A percentile compares a stretch with the other conserved stretches of the same genome.
Conservation (phyloP, 1,140 invertebrate genomes). For the Anadara kagoshimensis region DNA sequence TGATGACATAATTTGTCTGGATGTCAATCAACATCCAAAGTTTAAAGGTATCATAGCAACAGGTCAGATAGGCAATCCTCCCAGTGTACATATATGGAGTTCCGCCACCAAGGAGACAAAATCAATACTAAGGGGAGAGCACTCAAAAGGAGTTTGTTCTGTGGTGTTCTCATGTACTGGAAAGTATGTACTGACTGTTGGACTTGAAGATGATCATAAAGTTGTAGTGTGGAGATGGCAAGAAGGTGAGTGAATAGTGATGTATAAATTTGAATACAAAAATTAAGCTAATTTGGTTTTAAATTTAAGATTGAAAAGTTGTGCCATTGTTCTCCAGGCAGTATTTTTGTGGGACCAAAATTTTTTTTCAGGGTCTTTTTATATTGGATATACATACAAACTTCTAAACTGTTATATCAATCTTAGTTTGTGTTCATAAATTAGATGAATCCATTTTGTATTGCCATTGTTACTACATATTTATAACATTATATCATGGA, state of each 20-base stretch:
- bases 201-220: slow-evolving; percentile 69
- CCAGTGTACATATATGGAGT: slow-evolving; percentile 73
- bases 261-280: not conserved
- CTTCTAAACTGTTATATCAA: no score
- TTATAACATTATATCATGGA: no score
- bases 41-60: slow-evolving; percentile 71
- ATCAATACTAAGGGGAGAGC: slow-evolving; percentile 68
- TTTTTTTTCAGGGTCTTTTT: no score
- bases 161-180: slow-evolving; percentile 74
- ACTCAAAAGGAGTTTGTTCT: slow-evolving; percentile 68
- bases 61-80: slow-evolving; percentile 71
- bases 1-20: slow-evolving; percentile 74
- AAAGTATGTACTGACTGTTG: slow-evolving; percentile 71
- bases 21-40: slow-evolving; percentile 72
- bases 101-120: slow-evolving; percentile 67
- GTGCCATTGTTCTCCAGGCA: not conserved
- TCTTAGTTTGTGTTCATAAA: no score
- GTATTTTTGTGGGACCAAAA: no score
- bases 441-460: no score
- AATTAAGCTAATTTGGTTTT: not conserved
- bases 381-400: no score
- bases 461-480: no score
- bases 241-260: slow-evolving; percentile 60
- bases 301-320: not conserved
- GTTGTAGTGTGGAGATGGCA: slow-evolving; percentile 74